phyloP scores from a whole-genome alignment of 2,797 vertebrate genomes.

The Parambassis ranga region DNA sequence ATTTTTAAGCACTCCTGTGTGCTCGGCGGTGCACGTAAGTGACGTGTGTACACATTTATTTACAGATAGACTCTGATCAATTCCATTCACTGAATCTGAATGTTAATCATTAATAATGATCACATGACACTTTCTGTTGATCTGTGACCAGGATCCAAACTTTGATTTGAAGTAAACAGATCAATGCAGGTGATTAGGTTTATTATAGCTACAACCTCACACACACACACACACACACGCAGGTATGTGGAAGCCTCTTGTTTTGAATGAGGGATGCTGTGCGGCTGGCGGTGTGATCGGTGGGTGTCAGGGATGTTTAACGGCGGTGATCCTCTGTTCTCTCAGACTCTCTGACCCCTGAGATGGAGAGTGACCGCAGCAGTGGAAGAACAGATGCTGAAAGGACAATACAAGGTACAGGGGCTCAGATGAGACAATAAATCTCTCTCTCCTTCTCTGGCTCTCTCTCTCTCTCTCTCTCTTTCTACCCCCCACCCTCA shows the following conservation, averaged over 20 bases:
- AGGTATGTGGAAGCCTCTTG: no score
- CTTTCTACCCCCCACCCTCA: background rate
- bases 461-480: conserved; percentile 63
- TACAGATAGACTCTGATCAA: no score
- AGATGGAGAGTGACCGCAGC: conserved; percentile 99
- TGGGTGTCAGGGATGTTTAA: conserved; percentile 84
- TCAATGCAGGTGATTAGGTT: no score
- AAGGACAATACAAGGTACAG: conserved; percentile 99
- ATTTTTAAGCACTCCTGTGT: background rate
- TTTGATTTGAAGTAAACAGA: no score
- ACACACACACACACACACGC: background rate
- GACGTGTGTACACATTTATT: background rate
- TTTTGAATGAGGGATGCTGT: conserved; percentile 66
- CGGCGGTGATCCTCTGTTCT: conserved; percentile 88
- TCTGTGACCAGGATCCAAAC: no score
- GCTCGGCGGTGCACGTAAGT: background rate
- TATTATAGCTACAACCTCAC: no score
- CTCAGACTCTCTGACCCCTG: conserved; percentile 99
- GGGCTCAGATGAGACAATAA: conserved; percentile 97
- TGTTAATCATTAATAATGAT: no score
- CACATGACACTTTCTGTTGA: no score
- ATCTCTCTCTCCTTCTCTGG: conserved; percentile 87
- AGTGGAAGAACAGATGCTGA: conserved; percentile 99
- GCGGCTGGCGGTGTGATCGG: conserved; percentile 58
- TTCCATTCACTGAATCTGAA: no score